These are phyloP conservation scores for Philereme transversata DNA, from an alignment of 2,888 invertebrate genomes.

Conservation along the genomic window DNA sequence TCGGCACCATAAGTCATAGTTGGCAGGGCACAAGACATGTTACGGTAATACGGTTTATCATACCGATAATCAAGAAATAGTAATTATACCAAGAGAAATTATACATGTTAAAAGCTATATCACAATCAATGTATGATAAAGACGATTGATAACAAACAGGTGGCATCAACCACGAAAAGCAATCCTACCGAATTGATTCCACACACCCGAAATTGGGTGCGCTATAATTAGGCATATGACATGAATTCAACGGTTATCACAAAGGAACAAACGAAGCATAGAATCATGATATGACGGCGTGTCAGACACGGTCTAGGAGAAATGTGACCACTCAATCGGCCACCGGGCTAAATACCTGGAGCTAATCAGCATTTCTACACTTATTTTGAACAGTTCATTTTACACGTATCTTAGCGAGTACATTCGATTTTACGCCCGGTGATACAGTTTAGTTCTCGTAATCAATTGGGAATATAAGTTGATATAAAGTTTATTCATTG, in stretches of 20 bases:
- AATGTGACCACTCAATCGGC: constrained; percentile 40
- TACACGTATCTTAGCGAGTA: constrained; percentile 80
- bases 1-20: too few relatives aligned
- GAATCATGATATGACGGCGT: constrained; percentile 78
- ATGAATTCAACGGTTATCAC: constrained; percentile 76
- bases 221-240: constrained; percentile 81
- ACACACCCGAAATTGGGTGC: constrained; percentile 68
- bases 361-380: constrained; percentile 83
- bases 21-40: too few relatives aligned
- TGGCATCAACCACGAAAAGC: constrained; percentile 25
- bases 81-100: too few relatives aligned
- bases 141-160: constrained; percentile 1
- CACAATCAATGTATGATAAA: too few relatives aligned
- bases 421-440: constrained; percentile 70
- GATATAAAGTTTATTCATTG: too few relatives aligned
- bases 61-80: too few relatives aligned
- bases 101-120: too few relatives aligned
- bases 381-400: constrained; percentile 83
- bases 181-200: constrained; percentile 65
- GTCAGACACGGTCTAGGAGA: constrained; percentile 60
- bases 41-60: too few relatives aligned
- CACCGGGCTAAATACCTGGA: constrained; percentile 76
- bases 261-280: constrained; percentile 79
- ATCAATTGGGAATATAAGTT: not conserved
- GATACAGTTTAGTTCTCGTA: constrained; percentile 42